Conservation (phyloP, 2,888 invertebrate species). For the Drosophila neonasuta region DNA sequence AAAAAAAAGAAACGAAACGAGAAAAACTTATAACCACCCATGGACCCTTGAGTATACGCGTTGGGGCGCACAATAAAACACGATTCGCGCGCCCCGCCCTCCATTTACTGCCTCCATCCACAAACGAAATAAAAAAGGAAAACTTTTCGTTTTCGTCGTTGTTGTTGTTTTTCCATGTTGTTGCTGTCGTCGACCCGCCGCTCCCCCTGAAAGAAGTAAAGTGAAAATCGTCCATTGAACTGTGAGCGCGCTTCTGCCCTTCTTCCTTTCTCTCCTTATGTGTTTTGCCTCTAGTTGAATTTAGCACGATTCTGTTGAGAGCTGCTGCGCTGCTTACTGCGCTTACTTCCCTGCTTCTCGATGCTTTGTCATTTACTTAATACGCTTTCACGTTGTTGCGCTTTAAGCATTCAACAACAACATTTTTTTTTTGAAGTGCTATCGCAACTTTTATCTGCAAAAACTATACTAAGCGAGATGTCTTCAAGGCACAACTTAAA, state of each 20-base stretch:
- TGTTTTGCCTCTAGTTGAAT: slow-evolving; percentile 7
- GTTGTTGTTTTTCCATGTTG: background rate
- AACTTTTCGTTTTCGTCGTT: slow-evolving; percentile 25
- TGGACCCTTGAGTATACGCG: slow-evolving; percentile 20
- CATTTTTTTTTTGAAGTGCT: slow-evolving; percentile 18
- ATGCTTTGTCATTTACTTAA: slow-evolving; percentile 32
- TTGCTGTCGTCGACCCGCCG: background rate
- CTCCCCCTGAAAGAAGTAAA: slow-evolving; percentile 34
- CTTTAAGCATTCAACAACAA: slow-evolving; percentile 32
- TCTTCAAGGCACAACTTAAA: too few relatives aligned
- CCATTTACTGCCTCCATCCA: background rate
- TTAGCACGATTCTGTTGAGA: slow-evolving; percentile 7
- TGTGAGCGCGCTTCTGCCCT: slow-evolving; percentile 22
- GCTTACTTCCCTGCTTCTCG: background rate
- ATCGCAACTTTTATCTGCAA: slow-evolving; percentile 8
- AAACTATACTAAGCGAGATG: too few relatives aligned
- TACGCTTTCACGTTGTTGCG: slow-evolving; percentile 30
- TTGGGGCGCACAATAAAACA: slow-evolving; percentile 33
- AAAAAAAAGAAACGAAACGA: background rate
- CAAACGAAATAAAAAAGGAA: slow-evolving; percentile 24
- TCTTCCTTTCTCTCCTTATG: background rate
- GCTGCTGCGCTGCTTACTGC: background rate
- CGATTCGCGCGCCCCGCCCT: slow-evolving; percentile 14
- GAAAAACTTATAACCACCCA: slow-evolving; percentile 21
- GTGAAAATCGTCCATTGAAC: slow-evolving; percentile 72